Conservation (phyloP, 2,797 vertebrate genomes). For the Poeciliopsis gracilis region DNA sequence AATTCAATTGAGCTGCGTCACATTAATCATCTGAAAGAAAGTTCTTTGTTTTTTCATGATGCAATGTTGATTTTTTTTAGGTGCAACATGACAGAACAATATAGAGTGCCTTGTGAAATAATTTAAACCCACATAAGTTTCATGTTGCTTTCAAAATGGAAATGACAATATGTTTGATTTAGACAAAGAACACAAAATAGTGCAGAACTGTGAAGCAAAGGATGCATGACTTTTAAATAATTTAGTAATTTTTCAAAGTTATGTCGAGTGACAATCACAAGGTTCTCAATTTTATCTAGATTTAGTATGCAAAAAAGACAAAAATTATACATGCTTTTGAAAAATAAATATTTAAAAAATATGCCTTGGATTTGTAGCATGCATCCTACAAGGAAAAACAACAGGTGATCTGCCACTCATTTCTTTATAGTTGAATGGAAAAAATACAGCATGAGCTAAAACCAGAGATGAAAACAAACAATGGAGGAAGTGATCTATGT, state of each 20-base stretch:
- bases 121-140: background rate
- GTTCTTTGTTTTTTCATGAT: background rate
- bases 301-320: background rate
- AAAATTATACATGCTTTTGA: too few relatives aligned
- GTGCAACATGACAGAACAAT: background rate
- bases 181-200: background rate
- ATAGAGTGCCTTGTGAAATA: background rate
- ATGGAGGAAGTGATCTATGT: slow-evolving; percentile 68
- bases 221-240: background rate
- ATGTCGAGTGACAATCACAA: too few relatives aligned
- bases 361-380: too few relatives aligned
- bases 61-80: background rate
- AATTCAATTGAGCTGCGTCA: background rate
- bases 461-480: slow-evolving; percentile 10
- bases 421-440: background rate
- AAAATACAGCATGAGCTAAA: background rate
- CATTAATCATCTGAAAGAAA: background rate
- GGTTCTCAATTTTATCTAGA: background rate
- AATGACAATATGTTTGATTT: background rate
- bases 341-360: too few relatives aligned
- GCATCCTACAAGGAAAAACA: too few relatives aligned
- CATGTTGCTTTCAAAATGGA: background rate
- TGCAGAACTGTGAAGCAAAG: background rate
- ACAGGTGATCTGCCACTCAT: background rate
- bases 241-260: too few relatives aligned